These are phyloP conservation scores for Watsonalla binaria DNA, from an alignment of 2,888 invertebrate genomes.

Conservation along the genomic window DNA sequence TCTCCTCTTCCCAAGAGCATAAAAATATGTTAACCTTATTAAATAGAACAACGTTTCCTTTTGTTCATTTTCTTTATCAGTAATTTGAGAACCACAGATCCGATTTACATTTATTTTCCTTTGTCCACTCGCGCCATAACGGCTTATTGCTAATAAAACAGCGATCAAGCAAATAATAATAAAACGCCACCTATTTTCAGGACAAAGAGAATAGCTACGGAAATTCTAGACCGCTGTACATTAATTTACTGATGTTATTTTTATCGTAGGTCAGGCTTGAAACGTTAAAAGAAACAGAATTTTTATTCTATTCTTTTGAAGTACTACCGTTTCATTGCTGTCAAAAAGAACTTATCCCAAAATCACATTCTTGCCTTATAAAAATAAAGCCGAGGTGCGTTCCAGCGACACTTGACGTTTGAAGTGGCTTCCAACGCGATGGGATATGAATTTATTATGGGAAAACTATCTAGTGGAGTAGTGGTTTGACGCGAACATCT, in stretches of 20 bases:
- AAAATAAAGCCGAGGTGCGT: slow-evolving; percentile 56
- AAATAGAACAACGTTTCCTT: not conserved
- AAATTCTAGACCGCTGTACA: no score
- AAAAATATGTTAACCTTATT: not conserved
- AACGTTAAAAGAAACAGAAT: no score
- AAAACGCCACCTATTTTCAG: not conserved
- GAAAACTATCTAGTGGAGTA: slow-evolving; percentile 57
- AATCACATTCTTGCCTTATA: slow-evolving; percentile 26
- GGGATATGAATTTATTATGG: slow-evolving; percentile 57
- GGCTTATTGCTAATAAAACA: not conserved
- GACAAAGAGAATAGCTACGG: not conserved
- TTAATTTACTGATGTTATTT: no score
- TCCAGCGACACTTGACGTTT: slow-evolving; percentile 54
- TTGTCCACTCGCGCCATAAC: not conserved
- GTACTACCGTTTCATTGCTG: not conserved
- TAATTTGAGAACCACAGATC: not conserved
- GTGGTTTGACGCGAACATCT: slow-evolving; percentile 46
- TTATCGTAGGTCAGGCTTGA: no score
- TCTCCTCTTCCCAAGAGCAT: no score
- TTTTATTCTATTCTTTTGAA: no score
- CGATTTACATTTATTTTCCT: not conserved
- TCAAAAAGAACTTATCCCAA: slow-evolving; percentile 9
- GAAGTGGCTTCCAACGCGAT: slow-evolving; percentile 53
- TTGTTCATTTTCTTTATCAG: not conserved
- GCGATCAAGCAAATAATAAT: not conserved